These are phyloP conservation scores for Lagorchestes hirsutus DNA, from an alignment of 2,797 vertebrate genomes.

Conservation along the genomic window DNA sequence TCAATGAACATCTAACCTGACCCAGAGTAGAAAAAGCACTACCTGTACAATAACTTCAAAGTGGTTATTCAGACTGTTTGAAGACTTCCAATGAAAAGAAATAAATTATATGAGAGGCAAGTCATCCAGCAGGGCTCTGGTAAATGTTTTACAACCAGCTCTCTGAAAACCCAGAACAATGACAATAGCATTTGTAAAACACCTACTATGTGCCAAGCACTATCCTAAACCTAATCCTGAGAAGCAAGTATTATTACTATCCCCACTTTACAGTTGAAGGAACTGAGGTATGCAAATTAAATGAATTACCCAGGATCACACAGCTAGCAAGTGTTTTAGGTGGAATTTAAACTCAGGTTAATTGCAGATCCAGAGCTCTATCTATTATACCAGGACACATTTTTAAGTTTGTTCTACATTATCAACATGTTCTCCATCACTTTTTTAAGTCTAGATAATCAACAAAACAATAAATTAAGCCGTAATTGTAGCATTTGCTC, in stretches of 20 bases:
- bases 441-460: background rate
- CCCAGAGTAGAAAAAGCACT: background rate
- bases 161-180: background rate
- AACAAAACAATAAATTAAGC: background rate
- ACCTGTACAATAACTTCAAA: background rate
- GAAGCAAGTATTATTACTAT: background rate
- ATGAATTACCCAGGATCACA: background rate
- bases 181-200: background rate
- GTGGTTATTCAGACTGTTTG: background rate
- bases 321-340: background rate
- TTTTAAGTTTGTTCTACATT: background rate
- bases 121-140: background rate
- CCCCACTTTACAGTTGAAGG: background rate
- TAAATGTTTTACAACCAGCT: background rate
- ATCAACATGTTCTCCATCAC: background rate
- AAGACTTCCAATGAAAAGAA: background rate
- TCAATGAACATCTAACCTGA: background rate
- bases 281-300: background rate
- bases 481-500: background rate
- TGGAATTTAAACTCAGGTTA: background rate
- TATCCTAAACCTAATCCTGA: background rate
- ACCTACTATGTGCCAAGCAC: background rate
- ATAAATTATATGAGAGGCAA: background rate
- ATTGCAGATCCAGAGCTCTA: background rate
- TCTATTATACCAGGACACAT: background rate